Evolutionary conservation across 2,797 vertebrate genomes (phyloP).

Genomic region (Anguilla obscura): DNA sequence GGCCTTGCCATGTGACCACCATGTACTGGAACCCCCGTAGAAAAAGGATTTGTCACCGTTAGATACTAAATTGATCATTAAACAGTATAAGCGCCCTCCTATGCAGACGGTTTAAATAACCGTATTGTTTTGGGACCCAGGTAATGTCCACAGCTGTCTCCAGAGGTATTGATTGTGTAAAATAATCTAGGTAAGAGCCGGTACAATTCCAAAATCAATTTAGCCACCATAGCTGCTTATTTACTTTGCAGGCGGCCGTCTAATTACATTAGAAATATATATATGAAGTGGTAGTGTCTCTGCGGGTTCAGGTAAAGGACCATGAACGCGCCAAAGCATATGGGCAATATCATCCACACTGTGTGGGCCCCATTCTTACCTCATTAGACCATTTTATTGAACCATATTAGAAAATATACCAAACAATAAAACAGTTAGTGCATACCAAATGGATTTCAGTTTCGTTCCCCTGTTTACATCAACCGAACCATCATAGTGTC

Average conservation of each 20-base stretch:
- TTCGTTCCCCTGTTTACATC: not conserved
- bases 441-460: not conserved
- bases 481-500: not conserved
- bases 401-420: conserved; percentile 4
- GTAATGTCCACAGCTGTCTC: not conserved
- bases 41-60: conserved; percentile 13
- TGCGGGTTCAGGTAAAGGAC: not conserved
- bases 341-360: not conserved
- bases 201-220: conserved; percentile 21
- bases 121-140: not conserved
- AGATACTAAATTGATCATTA: not conserved
- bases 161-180: conserved; percentile 17
- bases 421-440: not conserved
- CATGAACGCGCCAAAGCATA: not conserved
- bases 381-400: not conserved
- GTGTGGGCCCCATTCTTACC: not conserved
- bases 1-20: not conserved
- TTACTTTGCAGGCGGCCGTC: conserved; percentile 9
- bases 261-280: conserved; percentile 20
- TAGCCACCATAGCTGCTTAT: not conserved
- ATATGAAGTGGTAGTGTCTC: not conserved
- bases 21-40: not conserved
- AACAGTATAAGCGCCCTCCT: not conserved
- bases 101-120: not conserved
- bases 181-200: not conserved